Evolutionary conservation across 1,140 invertebrate genomes (phyloP).

Genomic region (Drosophila ambigua): DNA sequence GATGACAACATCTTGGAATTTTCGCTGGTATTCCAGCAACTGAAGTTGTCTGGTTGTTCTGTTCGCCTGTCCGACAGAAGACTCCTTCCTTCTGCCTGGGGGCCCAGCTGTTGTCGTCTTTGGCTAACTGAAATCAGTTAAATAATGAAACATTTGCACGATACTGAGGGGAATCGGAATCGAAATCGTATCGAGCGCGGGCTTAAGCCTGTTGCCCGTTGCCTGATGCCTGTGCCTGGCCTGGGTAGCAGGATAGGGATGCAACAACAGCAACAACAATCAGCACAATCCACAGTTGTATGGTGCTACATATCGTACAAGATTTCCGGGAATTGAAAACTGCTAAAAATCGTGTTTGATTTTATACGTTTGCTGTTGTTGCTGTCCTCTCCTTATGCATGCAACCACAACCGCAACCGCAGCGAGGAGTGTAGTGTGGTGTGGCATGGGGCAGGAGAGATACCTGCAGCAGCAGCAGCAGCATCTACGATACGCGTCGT

Average conservation of each 20-base stretch:
- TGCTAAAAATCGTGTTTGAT: conserved; percentile 83
- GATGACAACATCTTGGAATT: conserved; percentile 83
- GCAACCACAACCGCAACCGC: conserved; percentile 53
- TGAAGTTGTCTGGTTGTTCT: conserved; percentile 57
- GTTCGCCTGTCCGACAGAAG: conserved; percentile 24
- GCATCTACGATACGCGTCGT: conserved; percentile 81
- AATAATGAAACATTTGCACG: conserved; percentile 81
- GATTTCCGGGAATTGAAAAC: conserved; percentile 82
- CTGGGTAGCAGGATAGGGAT: conserved; percentile 18
- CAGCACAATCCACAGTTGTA: conserved; percentile 58
- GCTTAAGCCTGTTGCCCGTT: not conserved
- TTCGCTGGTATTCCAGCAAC: conserved; percentile 69
- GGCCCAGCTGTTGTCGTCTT: conserved; percentile 39
- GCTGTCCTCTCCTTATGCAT: conserved; percentile 50
- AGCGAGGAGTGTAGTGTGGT: conserved; percentile 3
- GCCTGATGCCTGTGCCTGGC: not conserved
- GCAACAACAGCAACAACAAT: conserved; percentile 39
- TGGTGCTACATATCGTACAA: conserved; percentile 80
- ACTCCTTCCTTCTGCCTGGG: not conserved
- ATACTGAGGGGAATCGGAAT: conserved; percentile 72
- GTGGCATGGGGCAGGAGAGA: conserved; percentile 1
- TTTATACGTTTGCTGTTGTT: conserved; percentile 55
- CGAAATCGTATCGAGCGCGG: conserved; percentile 48
- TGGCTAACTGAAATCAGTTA: conserved; percentile 74
- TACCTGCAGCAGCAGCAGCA: conserved; percentile 39